phyloP scores from a whole-genome alignment of 2,797 vertebrate genomes.

The Hapalemur alaotrensis region DNA sequence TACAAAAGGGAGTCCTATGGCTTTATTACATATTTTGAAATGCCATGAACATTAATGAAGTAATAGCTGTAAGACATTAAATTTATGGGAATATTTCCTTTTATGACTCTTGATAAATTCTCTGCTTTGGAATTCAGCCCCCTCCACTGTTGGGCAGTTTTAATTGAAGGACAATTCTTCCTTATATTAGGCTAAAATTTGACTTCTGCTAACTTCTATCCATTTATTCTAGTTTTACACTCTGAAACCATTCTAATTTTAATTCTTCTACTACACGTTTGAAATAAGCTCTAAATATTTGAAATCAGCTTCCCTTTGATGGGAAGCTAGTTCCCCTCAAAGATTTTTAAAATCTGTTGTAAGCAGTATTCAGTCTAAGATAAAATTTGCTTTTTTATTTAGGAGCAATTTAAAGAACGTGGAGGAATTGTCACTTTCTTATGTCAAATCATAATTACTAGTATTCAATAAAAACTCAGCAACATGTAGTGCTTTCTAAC shows the following conservation, averaged over 20 bases:
- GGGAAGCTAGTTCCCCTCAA: background rate
- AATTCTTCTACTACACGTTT: background rate
- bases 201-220: background rate
- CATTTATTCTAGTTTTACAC: background rate
- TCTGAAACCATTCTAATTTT: constrained; percentile 3
- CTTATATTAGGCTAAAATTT: constrained; percentile 17
- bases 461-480: background rate
- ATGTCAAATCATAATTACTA: background rate
- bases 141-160: background rate
- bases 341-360: background rate
- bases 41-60: constrained; percentile 39
- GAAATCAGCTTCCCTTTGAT: background rate
- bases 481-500: background rate
- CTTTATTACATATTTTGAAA: constrained; percentile 61
- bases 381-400: constrained; percentile 13
- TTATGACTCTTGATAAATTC: constrained; percentile 28
- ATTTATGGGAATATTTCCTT: constrained; percentile 44
- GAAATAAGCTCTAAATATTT: background rate
- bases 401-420: constrained; percentile 34
- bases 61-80: constrained; percentile 6
- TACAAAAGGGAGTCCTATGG: background rate
- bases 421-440: background rate
- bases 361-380: background rate
- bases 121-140: constrained; percentile 1
- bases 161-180: background rate